Evolutionary conservation across 1,140 invertebrate species (phyloP), one percentile per base, ranked within the genome.

Genomic region (Philotrypesis tridentata): DNA sequence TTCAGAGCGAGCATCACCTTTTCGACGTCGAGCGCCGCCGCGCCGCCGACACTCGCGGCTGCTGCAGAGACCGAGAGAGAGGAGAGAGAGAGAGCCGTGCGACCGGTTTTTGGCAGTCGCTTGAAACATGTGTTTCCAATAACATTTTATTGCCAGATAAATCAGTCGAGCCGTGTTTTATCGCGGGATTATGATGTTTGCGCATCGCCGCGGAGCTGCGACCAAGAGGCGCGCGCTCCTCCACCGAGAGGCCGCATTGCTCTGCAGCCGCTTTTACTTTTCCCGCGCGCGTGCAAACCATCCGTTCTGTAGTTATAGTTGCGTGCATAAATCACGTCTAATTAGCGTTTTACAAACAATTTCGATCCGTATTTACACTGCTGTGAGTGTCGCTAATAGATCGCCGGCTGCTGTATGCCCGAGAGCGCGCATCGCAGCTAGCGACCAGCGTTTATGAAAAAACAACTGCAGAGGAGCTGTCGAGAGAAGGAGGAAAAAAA

Each of bases 101-200:
- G 87, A 89, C 89, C 89, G 89, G 89, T 90, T 37, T 90, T 89
- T 86, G 88, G 85, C 87, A 86, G 81, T 80, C 81, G 74, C 67
- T 80, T 63, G 79, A 88, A 89, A 89, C 87, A 86, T 84, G 84
- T 87, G 86, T 87, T 90, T 89, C 86, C 85, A 87, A 90, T 88
- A 88, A 85, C 81, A 85, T 87, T 89, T 89, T 88, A 89, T 87
- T 86, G 84, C 82, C 86, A 83, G 84, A 89, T 90, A 89, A 90
- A 89, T 89, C 88, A 88, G 82, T 81, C 84, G 80, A 84, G 85
- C 23, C 48, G 83, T n/a, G n/a, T 86, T 88, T 89, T 87, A 88
- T 87, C 85, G 81, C 83, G 61, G 84, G 85, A 88, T 88, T 87
- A 89, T 85, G 82, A 88, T 88, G 87, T 88, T 88, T 85, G 79